These are phyloP conservation scores for Eptesicus fuscus DNA, from an alignment of 2,113 vertebrate genomes.

Conservation along the genomic window DNA sequence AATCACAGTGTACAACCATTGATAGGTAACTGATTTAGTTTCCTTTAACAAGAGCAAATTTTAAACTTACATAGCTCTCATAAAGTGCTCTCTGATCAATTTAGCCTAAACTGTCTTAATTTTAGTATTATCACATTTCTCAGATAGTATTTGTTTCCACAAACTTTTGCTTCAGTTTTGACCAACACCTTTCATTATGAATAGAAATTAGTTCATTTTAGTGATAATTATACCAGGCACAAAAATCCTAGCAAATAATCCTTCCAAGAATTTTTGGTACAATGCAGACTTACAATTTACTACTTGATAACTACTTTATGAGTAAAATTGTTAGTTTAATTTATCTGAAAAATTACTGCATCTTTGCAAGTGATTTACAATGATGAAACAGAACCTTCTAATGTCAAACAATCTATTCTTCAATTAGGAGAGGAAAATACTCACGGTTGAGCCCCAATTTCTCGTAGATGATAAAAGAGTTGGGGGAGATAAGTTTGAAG, in stretches of 20 bases:
- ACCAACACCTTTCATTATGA: background rate
- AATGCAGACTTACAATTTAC: background rate
- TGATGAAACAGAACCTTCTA: background rate
- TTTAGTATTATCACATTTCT: conserved; percentile 6
- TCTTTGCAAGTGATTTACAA: background rate
- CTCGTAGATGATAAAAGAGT: conserved; percentile 96
- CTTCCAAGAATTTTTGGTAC: conserved; percentile 13
- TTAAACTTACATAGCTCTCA: background rate
- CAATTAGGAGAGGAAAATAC: conserved; percentile 71
- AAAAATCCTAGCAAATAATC: conserved; percentile 33
- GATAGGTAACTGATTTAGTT: background rate
- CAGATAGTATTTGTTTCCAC: background rate
- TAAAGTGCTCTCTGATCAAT: background rate
- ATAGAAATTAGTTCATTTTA: conserved; percentile 36
- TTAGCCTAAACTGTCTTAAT: background rate
- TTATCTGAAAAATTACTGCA: background rate
- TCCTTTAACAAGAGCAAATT: background rate
- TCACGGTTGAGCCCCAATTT: conserved; percentile 98
- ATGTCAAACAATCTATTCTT: background rate
- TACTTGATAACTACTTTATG: background rate
- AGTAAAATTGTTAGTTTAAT: background rate
- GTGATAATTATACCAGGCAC: background rate
- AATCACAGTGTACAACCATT: background rate
- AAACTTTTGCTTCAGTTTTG: conserved; percentile 14
- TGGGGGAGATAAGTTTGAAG: conserved; percentile 96